Evolutionary conservation across 2,797 vertebrate genomes (phyloP), one percentile per base, ranked within the genome.

Genomic region (Phylloscopus collybita): DNA sequence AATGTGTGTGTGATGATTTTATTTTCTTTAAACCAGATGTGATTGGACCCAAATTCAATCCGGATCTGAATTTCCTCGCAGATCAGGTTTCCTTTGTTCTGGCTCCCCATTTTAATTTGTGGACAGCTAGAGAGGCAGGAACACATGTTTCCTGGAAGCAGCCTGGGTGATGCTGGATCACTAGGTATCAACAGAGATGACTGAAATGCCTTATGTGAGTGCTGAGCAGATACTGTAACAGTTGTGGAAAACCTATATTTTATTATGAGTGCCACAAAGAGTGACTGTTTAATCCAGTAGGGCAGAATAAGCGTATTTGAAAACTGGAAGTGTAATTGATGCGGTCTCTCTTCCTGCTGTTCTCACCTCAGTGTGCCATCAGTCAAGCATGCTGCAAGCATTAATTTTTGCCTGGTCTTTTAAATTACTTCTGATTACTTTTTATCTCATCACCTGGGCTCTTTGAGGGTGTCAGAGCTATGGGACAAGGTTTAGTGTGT

Each of bases 81-180:
- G 50, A 53, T 87, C 45, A 30, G 21, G 5, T 93, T 95, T 91
- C 71, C 80, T 92, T 86, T 84, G 34, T 95, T 88, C 40, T 73
- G 88, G 29, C 44, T 65, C 38, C 21, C 11, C 27, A 2, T 56
- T 80, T 93, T 57, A 87, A 74, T 71, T 64, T 47, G 56, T 50
- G 34, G 60, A 11, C 59, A 66, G 69, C 50, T 54, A 40, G 44
- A 74, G 45, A 93, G 72, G 13, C 47, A 83, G 66, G 76, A 85
- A 67, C 40, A 47, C 14, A 0, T 2, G 44, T 79, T 81, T 59
- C 34, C 78, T 84, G 76, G 50, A 92, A 86, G 62, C 59, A 40
- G 30, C 2, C 27, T 9, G n/a, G 27, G 45, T 67, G 70, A 67
- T 69, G 17, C 76, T 71, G 70, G 34, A 4, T 57, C 18, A 2